Conservation (phyloP, 1,140 invertebrate genomes). For the Tribolium madens region DNA sequence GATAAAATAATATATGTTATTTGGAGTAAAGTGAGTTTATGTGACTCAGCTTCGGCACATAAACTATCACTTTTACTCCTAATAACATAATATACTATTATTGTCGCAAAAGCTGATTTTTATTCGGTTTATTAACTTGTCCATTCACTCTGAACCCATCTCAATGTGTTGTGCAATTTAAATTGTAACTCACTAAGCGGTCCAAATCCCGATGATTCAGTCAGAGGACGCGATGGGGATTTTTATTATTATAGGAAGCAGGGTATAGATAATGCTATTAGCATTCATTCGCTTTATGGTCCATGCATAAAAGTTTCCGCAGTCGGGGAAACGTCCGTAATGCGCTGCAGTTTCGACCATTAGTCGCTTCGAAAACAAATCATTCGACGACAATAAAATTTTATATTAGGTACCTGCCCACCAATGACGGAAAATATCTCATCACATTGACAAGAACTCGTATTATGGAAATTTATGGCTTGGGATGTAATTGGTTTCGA, state of each 20-base stretch:
- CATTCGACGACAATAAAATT: conserved; percentile 45
- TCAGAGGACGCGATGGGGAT: conserved; percentile 45
- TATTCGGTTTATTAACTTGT: too few relatives aligned
- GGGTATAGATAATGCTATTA: conserved; percentile 66
- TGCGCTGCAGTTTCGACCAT: conserved; percentile 51
- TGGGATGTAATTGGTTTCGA: neutral
- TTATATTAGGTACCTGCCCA: conserved; percentile 34
- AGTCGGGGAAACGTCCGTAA: conserved; percentile 59
- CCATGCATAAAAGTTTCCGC: conserved; percentile 66
- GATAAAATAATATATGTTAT: too few relatives aligned
- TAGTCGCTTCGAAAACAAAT: conserved; percentile 47
- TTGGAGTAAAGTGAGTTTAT: too few relatives aligned
- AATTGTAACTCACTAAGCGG: conserved; percentile 25
- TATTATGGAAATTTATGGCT: neutral
- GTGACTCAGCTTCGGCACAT: too few relatives aligned
- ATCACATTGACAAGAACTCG: too few relatives aligned
- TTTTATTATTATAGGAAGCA: conserved; percentile 64
- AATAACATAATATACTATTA: too few relatives aligned
- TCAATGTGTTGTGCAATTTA: neutral
- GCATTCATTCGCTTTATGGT: conserved; percentile 65
- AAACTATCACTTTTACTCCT: too few relatives aligned
- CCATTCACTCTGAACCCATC: neutral
- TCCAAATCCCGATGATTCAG: conserved; percentile 30
- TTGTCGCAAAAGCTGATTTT: too few relatives aligned
- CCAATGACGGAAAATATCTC: neutral